phyloP scores from a whole-genome alignment of 2,888 invertebrate genomes.

The Gymnocheta viridis region DNA sequence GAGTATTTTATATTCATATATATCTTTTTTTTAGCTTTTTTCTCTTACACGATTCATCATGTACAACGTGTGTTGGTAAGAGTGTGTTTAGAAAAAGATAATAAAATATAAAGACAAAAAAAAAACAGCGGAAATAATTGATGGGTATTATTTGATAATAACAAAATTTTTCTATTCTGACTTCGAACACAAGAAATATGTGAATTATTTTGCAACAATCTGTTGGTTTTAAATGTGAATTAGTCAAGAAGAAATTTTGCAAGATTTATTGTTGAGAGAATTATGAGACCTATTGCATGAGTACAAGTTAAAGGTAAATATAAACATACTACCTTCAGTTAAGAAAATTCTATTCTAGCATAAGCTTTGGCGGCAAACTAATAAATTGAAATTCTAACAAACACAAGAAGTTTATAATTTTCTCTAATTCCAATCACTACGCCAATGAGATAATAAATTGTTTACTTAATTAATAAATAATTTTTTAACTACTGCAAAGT shows the following conservation, averaged over 20 bases:
- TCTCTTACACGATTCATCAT: background rate
- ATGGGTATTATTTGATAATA: constrained; percentile 68
- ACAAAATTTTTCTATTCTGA: background rate
- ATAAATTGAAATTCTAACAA: no score
- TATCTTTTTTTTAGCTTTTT: background rate
- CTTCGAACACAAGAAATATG: background rate
- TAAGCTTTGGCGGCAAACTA: no score
- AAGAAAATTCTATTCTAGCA: no score
- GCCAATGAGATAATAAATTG: no score
- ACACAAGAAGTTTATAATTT: no score
- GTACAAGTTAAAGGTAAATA: background rate
- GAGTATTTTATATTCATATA: constrained; percentile 71
- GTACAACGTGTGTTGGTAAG: background rate
- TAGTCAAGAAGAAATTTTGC: constrained; percentile 48
- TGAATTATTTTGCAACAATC: constrained; percentile 31
- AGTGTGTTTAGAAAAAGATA: constrained; percentile 8
- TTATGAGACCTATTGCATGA: background rate
- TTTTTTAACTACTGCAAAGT: no score
- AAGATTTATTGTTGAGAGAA: constrained; percentile 5
- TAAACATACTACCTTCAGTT: background rate
- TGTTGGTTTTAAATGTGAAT: constrained; percentile 53
- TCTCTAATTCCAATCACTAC: no score
- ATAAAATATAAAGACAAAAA: constrained; percentile 20
- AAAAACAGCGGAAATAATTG: constrained; percentile 70
- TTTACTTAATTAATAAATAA: no score